Conservation (phyloP, 2,797 vertebrate species). For the Pagetopsis macropterus region DNA sequence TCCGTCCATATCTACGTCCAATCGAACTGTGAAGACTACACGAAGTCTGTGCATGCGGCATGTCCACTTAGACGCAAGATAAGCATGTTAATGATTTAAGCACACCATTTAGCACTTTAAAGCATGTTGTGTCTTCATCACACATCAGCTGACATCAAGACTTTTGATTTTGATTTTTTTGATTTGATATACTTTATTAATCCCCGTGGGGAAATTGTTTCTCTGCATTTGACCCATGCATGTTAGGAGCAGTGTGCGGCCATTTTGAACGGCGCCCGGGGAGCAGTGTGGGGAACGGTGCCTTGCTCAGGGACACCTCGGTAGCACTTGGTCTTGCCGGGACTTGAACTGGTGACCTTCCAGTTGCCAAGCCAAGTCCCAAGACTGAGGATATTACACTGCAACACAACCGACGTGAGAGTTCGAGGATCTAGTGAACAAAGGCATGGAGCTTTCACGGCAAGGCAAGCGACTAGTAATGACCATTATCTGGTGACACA, state of each 20-base stretch:
- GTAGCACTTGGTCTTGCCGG: no score
- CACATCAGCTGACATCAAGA: conserved; percentile 71
- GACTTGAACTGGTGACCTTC: no score
- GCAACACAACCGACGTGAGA: conserved; percentile 50
- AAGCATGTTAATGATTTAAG: conserved; percentile 72
- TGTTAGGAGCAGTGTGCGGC: no score
- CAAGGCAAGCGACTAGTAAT: conserved; percentile 18
- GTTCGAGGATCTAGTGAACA: conserved; percentile 47
- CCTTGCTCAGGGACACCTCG: no score
- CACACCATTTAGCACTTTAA: conserved; percentile 63
- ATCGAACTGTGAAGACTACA: conserved; percentile 53
- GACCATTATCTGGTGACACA: conserved; percentile 30
- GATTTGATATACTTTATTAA: no score
- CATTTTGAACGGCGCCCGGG: no score
- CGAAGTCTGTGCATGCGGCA: conserved; percentile 47
- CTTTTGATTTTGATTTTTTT: not conserved
- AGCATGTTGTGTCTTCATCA: conserved; percentile 53
- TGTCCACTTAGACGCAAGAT: conserved; percentile 57
- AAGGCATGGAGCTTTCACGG: conserved; percentile 31
- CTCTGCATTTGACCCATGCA: no score
- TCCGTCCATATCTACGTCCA: conserved; percentile 60
- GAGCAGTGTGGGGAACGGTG: no score
- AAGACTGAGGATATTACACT: conserved; percentile 52
- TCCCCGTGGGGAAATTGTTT: no score
- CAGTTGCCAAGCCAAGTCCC: no score